Evolutionary conservation across 2,888 invertebrate species (phyloP).

Genomic region (Isotomurus palustris): DNA sequence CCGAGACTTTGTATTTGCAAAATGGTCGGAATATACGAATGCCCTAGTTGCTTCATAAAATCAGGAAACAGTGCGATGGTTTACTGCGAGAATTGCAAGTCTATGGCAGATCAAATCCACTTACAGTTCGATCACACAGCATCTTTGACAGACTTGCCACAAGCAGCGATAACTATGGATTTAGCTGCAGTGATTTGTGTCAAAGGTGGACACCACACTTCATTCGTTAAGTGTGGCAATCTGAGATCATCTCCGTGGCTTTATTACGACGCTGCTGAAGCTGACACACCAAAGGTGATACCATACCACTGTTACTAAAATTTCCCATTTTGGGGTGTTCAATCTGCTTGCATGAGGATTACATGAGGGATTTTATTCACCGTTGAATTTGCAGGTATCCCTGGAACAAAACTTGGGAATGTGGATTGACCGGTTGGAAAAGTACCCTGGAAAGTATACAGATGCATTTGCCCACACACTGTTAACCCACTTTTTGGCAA

Average conservation of each 20-base stretch:
- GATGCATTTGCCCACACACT: constrained; percentile 33
- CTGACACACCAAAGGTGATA: constrained; percentile 32
- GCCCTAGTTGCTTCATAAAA: constrained; percentile 14
- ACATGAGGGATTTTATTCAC: neutral
- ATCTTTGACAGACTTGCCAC: constrained; percentile 14
- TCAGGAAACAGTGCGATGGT: constrained; percentile 21
- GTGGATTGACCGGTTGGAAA: constrained; percentile 37
- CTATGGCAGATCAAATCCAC: constrained; percentile 28
- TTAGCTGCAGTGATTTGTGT: constrained; percentile 33
- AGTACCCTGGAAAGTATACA: constrained; percentile 30
- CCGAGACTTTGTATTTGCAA: constrained; percentile 34
- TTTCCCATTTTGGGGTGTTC: too few relatives aligned
- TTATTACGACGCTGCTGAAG: constrained; percentile 28
- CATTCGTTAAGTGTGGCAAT: constrained; percentile 36
- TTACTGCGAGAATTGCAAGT: constrained; percentile 30
- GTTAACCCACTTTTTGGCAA: constrained; percentile 28
- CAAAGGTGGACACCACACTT: constrained; percentile 25
- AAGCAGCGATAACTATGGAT: constrained; percentile 24
- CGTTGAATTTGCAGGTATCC: constrained; percentile 21
- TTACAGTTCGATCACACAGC: constrained; percentile 26
- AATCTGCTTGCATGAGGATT: too few relatives aligned
- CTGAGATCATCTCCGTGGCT: constrained; percentile 34
- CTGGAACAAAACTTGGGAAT: constrained; percentile 35
- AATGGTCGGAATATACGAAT: constrained; percentile 28
- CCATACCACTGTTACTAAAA: neutral